Conservation (phyloP, 1,140 invertebrate genomes). For the Whitmania pigra region DNA sequence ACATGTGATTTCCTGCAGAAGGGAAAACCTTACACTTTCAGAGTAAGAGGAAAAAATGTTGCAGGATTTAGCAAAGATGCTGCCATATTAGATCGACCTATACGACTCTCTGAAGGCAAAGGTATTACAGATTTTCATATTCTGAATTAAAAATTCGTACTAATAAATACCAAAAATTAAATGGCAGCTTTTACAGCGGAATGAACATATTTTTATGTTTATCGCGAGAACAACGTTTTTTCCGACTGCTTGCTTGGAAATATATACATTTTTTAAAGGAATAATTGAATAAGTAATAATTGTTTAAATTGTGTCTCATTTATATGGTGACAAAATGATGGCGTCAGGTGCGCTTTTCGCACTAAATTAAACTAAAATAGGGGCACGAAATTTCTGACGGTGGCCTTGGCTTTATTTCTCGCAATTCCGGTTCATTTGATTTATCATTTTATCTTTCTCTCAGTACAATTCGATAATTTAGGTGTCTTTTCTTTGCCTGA, state of each 20-base stretch:
- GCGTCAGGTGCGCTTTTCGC: no score
- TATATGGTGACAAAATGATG: no score
- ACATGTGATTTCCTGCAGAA: conserved; percentile 51
- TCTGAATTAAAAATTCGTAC: neutral
- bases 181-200: neutral
- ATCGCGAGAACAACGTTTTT: neutral
- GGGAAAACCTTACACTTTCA: conserved; percentile 90
- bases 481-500: no score
- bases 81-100: conserved; percentile 3
- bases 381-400: no score
- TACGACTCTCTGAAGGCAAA: neutral
- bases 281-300: neutral
- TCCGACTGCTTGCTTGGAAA: neutral
- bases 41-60: conserved; percentile 91
- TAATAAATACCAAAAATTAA: neutral
- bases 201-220: neutral
- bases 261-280: neutral
- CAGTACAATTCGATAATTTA: no score
- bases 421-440: no score
- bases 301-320: no score
- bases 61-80: conserved; percentile 81
- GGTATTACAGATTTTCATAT: neutral
- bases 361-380: no score
- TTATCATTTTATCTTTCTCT: no score
- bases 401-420: no score